Evolutionary conservation across 2,888 invertebrate species (phyloP), one percentile per base, ranked within the genome.

Genomic region (Tipula unca): DNA sequence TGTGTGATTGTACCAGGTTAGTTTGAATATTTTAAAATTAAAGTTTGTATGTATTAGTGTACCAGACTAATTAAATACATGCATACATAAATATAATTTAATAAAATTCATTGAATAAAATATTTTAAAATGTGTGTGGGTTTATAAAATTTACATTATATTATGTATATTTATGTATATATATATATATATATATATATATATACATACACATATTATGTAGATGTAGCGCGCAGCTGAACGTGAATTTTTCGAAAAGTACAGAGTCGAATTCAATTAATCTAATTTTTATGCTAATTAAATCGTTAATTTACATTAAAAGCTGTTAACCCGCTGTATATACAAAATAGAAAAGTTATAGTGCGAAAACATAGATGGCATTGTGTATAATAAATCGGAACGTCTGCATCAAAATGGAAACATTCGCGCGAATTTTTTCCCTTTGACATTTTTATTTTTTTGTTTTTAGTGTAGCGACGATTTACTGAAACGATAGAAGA

Each of bases 1-100:
- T 88, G 86, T 88, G 90, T 89, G 91, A 91, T 88, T 90, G 90
- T 88, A 89, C 89, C 88, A 91, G 91, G 91, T 91, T 91, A 90
- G 87, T 85, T 84, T 32, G 17, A 69, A 69, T 39, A 17, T 69
- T 69, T 32, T 32, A 32, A 82, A 82, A 82, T 29, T 29, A 82
- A 82, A 82, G 1, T 32, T 32, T 83, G 1, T 32, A 17, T 83
- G 83, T 32, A 32, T n/a, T 83, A 6, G 69, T 69, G 20, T 69
- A 25, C 20, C 69, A 69, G 69, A 69, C 69, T 69, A 69, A 69
- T 69, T 69, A 69, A 69, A 69, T 69, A 69, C 69, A 69, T 69
- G 1, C 10, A 69, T 25, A 48, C 1, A n/a, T 10, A 39, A 39
- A 35, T 35, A 39, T 39, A 32, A 32, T 32, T 32, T 32, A 32